Conservation (phyloP, 2,888 invertebrate genomes). For the Chloroclysta siterata region DNA sequence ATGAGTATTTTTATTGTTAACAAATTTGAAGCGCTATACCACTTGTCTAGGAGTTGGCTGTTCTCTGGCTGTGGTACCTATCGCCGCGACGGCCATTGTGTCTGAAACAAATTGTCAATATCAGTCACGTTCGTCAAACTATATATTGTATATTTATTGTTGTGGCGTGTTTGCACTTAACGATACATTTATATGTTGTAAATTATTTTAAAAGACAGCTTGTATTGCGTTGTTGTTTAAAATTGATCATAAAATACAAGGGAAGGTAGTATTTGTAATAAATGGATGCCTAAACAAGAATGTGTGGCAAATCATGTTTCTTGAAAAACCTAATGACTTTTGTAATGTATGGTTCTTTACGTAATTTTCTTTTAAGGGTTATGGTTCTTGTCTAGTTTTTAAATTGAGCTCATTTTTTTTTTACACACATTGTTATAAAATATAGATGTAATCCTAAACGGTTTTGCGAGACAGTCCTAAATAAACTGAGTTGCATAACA, state of each 20-base stretch:
- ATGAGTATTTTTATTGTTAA: conserved; percentile 59
- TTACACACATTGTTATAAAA: conserved; percentile 1
- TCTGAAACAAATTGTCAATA: conserved; percentile 39
- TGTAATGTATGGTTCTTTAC: not conserved
- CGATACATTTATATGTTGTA: conserved; percentile 20
- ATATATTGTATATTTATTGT: conserved; percentile 24
- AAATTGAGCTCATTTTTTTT: conserved; percentile 17
- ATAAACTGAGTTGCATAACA: conserved; percentile 73
- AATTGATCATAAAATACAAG: conserved; percentile 23
- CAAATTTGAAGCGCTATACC: conserved; percentile 51
- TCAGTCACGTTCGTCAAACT: conserved; percentile 40
- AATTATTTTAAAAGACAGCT: conserved; percentile 22
- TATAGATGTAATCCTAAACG: conserved; percentile 28
- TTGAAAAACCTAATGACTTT: not conserved
- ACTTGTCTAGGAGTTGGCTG: conserved; percentile 37
- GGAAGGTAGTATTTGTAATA: conserved; percentile 6
- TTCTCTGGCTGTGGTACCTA: conserved; percentile 24
- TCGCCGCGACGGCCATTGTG: conserved; percentile 28
- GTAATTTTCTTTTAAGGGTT: not conserved
- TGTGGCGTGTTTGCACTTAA: conserved; percentile 22
- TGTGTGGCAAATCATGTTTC: not conserved
- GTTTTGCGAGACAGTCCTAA: conserved; percentile 61
- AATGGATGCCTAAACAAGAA: not conserved
- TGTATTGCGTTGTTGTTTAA: conserved; percentile 21
- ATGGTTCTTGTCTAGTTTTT: not conserved